Evolutionary conservation across 37 sponge, comb jelly and placozoan genomes (phyloP).

Genomic region (Spongilla lacustris): DNA sequence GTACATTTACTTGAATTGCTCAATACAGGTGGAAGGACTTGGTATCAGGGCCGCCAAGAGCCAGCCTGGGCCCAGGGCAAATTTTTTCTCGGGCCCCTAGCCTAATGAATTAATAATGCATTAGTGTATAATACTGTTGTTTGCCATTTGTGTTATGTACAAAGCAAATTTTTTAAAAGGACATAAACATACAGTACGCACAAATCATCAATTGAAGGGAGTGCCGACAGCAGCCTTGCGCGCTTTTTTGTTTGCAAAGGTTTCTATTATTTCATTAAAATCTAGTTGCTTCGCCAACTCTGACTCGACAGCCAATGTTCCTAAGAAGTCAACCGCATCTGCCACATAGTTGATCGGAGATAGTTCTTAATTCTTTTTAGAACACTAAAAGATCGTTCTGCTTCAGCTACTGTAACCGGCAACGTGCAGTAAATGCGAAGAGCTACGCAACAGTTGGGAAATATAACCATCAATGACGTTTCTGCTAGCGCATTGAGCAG

Average conservation of each 20-base stretch:
- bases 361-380: slow-evolving; percentile 13
- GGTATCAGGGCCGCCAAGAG: not conserved
- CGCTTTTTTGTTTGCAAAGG: slow-evolving; percentile 5
- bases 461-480: not conserved
- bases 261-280: not conserved
- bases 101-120: not conserved
- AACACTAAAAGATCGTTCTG: slow-evolving; percentile 9
- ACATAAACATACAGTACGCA: too few relatives aligned
- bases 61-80: not conserved
- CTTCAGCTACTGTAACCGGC: slow-evolving; percentile 11
- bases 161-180: too few relatives aligned
- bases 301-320: not conserved
- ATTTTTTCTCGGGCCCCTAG: not conserved
- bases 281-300: slow-evolving; percentile 2
- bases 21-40: too few relatives aligned
- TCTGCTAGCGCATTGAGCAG: too few relatives aligned
- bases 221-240: not conserved
- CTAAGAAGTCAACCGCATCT: not conserved
- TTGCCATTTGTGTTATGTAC: too few relatives aligned
- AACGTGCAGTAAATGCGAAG: slow-evolving; percentile 14
- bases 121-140: not conserved
- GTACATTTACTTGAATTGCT: too few relatives aligned
- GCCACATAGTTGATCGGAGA: slow-evolving; percentile 10
- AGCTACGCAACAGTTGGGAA: slow-evolving; percentile 12
- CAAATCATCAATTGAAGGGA: too few relatives aligned